Evolutionary conservation across 1,140 invertebrate genomes (phyloP).

Genomic region (Pseudomyrmex gracilis): DNA sequence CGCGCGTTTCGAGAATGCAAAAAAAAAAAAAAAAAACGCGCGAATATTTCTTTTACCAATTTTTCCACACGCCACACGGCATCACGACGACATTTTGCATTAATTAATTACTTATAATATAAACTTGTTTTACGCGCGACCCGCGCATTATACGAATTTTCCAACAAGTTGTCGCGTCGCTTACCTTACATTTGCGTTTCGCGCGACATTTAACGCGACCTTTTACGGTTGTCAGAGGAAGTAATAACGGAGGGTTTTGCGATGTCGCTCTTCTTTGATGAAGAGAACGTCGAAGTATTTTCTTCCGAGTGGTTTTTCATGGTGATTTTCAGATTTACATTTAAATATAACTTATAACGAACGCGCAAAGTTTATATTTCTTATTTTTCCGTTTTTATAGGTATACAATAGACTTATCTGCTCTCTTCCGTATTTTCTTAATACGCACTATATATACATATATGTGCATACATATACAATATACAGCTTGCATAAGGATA

Average conservation of each 20-base stretch:
- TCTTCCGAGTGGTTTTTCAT: slow-evolving; percentile 6
- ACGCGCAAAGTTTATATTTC: too few species aligned
- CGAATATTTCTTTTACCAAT: neutral
- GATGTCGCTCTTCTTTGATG: neutral
- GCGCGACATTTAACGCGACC: slow-evolving; percentile 22
- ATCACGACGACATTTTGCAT: slow-evolving; percentile 16
- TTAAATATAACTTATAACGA: too few species aligned
- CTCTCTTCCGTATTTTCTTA: too few species aligned
- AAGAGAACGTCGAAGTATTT: neutral
- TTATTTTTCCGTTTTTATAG: too few species aligned
- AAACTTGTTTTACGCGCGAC: neutral
- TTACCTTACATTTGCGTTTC: slow-evolving; percentile 22
- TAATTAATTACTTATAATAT: neutral
- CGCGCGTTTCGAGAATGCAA: slow-evolving; percentile 4
- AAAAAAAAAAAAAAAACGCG: too few species aligned
- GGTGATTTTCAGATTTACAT: slow-evolving; percentile 10
- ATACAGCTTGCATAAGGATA: too few species aligned
- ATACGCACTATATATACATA: neutral
- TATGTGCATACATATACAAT: too few species aligned
- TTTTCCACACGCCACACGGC: neutral
- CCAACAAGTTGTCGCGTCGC: slow-evolving; percentile 9
- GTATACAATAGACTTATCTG: too few species aligned
- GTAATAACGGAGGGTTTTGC: slow-evolving; percentile 21
- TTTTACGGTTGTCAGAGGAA: slow-evolving; percentile 30
- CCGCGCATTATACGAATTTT: neutral